Base-by-base conservation (phyloP, 30 jellyfish, hydroid and myxozoan species). In the Sanderia malayensis region DNA sequence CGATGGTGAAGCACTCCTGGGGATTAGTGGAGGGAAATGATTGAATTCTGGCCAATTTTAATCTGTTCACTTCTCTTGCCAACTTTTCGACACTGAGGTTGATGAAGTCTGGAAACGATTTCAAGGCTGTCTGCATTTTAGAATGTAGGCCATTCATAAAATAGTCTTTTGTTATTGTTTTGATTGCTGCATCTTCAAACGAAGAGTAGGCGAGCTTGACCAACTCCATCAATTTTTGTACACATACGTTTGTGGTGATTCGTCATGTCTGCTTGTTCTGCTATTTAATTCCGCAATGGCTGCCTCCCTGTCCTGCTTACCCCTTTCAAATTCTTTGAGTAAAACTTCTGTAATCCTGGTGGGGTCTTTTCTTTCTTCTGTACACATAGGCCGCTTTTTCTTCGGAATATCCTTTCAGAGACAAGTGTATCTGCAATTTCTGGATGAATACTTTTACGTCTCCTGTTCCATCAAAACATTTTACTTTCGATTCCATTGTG, bases 281-380 rank as follows among this genome's bases (percentile, higher is more conserved):
- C 23, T 58, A 30, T 58, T 58, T 21, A 58, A 21, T 30, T 58
- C 13, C 8, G 23, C 69, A 21, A 58, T 58, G n/a, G 69, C 69
- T 13, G 25, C 25, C 25, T 58, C 69, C 25, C 25, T 13, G 69
- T 58, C 69, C 30, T 9, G 13, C 30, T 58, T 58, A 9, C 69
- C 69, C n/a, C 69, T 58, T 58, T 58, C 25, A 58, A 58, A 58
- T 58, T 58, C 69, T 58, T 58, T 58, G n/a, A 21, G 23, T 58
- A 58, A 21, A 9, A 13, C 69, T 58, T 22, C n/a, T 21, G n/a
- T 58, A 13, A 58, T 58, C 23, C 23, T 44, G n/a, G 13, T 58
- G 30, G n/a, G 69, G 30, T 9, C 23, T 30, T 58, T 58, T 58
- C 69, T 21, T 58, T 22, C 69, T 58, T 22, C 30, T 30, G 30